phyloP scores from a whole-genome alignment of 2,797 vertebrate species.

The Parauchenoglanis punctatus region DNA sequence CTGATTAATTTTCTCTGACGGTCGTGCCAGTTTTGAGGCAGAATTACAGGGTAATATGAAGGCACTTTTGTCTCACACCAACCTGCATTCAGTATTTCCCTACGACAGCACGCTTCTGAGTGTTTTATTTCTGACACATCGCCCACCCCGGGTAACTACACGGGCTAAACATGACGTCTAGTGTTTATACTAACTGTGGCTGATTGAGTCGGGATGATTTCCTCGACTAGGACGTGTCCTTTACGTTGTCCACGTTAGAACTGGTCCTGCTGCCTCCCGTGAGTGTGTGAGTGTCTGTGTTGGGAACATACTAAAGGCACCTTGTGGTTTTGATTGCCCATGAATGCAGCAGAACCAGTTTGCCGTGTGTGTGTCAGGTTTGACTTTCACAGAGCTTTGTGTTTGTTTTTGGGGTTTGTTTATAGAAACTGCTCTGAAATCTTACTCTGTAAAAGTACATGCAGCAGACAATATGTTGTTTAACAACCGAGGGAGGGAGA shows the following conservation, averaged over 20 bases:
- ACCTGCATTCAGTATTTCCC: neutral
- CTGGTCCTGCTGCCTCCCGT: conserved; percentile 26
- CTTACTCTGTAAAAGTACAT: neutral
- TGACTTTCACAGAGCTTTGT: conserved; percentile 47
- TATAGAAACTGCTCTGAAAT: conserved; percentile 45
- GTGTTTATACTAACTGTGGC: neutral
- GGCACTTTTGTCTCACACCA: neutral
- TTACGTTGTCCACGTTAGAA: conserved; percentile 16
- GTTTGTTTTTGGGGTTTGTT: conserved; percentile 51
- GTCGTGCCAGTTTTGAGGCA: neutral
- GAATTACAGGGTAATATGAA: neutral
- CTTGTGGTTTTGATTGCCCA: conserved; percentile 26
- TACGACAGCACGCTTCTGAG: neutral
- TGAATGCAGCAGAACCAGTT: conserved; percentile 71
- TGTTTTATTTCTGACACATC: neutral
- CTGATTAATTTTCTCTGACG: neutral
- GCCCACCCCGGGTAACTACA: neutral
- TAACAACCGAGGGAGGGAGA: too few relatives aligned
- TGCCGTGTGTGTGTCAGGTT: conserved; percentile 36
- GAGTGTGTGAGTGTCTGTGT: neutral
- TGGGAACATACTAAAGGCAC: conserved; percentile 8
- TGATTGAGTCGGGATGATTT: neutral
- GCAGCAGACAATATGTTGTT: neutral
- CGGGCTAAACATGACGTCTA: neutral
- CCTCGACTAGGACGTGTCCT: neutral